A percentile compares a stretch with the other conserved stretches of the same genome.
These are phyloP conservation scores for Babyrousa celebensis DNA, from an alignment of 2,797 vertebrate genomes.

Conservation along the genomic window DNA sequence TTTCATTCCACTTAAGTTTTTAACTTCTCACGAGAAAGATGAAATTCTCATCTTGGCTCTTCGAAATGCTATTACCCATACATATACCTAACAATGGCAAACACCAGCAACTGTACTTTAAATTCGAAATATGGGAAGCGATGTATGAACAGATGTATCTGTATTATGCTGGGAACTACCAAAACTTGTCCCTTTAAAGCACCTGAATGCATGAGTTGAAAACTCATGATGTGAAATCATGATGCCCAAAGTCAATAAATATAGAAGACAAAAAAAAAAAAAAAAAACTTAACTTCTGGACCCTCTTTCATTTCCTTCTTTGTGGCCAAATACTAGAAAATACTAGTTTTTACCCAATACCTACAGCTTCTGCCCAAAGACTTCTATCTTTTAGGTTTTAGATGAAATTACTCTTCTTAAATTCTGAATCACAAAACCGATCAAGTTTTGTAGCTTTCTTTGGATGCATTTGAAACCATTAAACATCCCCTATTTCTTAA, in stretches of 20 bases:
- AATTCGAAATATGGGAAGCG: background rate
- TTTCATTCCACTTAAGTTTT: conserved; percentile 59
- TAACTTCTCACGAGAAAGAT: conserved; percentile 19
- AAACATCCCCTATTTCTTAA: background rate
- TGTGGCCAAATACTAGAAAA: background rate
- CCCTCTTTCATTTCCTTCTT: background rate
- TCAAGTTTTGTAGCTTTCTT: background rate
- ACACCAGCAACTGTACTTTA: background rate
- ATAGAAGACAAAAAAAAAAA: background rate
- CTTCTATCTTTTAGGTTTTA: background rate
- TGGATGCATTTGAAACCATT: conserved; percentile 1
- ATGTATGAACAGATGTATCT: background rate
- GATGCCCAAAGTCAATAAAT: conserved; percentile 10
- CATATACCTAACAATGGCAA: background rate
- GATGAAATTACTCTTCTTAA: conserved; percentile 16
- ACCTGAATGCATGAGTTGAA: background rate
- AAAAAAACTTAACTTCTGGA: background rate
- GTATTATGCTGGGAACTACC: background rate
- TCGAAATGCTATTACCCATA: background rate
- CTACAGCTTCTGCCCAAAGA: background rate
- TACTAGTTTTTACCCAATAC: background rate
- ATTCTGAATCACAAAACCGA: conserved; percentile 28
- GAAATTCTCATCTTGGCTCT: background rate
- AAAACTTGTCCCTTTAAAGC: background rate
- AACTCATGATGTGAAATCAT: conserved; percentile 49